A percentile compares a stretch with the other conserved stretches of the same genome.
phyloP scores from a whole-genome alignment of 2,797 vertebrate species.

The Atherinosoma microstoma region DNA sequence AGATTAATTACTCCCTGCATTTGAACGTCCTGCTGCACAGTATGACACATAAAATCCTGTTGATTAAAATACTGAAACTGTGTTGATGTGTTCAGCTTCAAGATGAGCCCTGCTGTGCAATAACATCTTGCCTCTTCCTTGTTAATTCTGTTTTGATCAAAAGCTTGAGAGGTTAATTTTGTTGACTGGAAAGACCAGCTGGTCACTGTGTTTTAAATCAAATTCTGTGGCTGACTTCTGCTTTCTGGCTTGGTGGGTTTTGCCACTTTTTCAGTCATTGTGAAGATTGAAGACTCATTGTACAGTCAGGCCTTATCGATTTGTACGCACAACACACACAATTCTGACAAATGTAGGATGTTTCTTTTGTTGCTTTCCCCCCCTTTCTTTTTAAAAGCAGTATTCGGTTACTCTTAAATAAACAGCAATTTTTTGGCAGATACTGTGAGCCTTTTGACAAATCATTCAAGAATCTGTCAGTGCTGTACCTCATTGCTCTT shows the following conservation, averaged over 20 bases:
- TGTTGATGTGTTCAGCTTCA: constrained; percentile 45
- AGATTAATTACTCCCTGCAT: constrained; percentile 56
- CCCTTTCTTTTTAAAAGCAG: constrained; percentile 6
- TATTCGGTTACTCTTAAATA: constrained; percentile 30
- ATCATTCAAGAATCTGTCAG: constrained; percentile 49
- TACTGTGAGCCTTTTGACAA: constrained; percentile 48
- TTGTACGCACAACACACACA: not conserved
- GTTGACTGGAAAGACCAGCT: constrained; percentile 74
- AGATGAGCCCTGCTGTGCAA: constrained; percentile 62
- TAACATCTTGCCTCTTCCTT: constrained; percentile 67
- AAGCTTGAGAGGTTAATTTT: constrained; percentile 77
- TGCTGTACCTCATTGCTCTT: constrained; percentile 37
- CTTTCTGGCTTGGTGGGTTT: constrained; percentile 42
- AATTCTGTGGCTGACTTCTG: constrained; percentile 55
- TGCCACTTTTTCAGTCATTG: constrained; percentile 54
- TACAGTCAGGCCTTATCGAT: constrained; percentile 12
- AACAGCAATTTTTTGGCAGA: constrained; percentile 46
- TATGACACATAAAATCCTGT: constrained; percentile 56
- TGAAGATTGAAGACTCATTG: constrained; percentile 7
- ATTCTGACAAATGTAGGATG: constrained; percentile 12
- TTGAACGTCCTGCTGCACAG: constrained; percentile 37
- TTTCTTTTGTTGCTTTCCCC: not conserved
- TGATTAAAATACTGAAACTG: constrained; percentile 54
- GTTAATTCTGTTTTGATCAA: constrained; percentile 83
- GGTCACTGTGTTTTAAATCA: constrained; percentile 73